Base-by-base conservation (phyloP, 2,888 invertebrate species). In the Pollenia griseotomentosa region DNA sequence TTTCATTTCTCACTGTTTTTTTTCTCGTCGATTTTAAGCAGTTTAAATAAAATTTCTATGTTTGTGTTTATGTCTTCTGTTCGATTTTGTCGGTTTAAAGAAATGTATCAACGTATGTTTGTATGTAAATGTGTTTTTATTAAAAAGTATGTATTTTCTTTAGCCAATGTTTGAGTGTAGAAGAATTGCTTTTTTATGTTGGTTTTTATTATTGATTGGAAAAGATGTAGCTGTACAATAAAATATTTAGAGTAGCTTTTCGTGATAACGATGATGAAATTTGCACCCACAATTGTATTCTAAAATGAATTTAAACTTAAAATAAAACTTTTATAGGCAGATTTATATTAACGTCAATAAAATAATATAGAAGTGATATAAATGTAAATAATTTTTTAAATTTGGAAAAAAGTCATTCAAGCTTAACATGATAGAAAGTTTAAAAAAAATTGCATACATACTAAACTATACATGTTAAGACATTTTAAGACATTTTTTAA, bases 121-220 rank as follows among this genome's bases (percentile, higher is more conserved):
- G 33, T 23, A 9, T 23, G 0, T 65, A 5, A 1, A 11, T 65
- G 23, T 57, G 3, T 19, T 19, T 19, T 8, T 55, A 19, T 55
- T 33, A 6, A 33, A 53, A 40, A n/a, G n/a, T 42, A 11, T 9
- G 16, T 16, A 44, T 12, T 42, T 55, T 42, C 12, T 8, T 10
- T 10, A 40, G 11, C 44, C 9, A 42, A 19, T 55, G 4, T 16
- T n/a, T 71, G 9, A n/a, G 19, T 57, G 11, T 55, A 57, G 3
- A 14, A 57, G 46, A 71, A 44, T 71, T n/a, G 14, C 10, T 71
- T 71, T 71, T 71, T 57, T 23, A 44, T 44, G 19, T 57, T 2
- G 55, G 14, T 57, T 73, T 55, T 57, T 6, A 73, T 73, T 73
- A 57, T 57, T 42, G 14, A 6, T 73, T 14, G 6, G 9, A 9